These are phyloP conservation scores for Pentalonia nigronervosa DNA, from an alignment of 1,140 invertebrate species.

Conservation along the genomic window DNA sequence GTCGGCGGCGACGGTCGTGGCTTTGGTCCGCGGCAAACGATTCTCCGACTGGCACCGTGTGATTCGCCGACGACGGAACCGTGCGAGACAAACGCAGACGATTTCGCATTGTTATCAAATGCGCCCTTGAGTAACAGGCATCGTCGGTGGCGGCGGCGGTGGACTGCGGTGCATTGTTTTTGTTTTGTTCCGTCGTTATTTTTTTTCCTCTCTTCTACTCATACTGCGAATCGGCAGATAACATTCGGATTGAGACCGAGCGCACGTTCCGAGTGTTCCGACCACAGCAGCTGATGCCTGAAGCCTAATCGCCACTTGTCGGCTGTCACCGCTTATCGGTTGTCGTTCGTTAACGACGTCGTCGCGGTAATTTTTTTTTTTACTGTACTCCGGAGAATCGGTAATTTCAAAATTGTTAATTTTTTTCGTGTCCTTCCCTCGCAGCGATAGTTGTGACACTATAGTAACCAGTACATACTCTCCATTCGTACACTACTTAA, in stretches of 20 bases:
- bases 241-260: not conserved
- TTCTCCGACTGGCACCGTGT: not conserved
- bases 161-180: constrained; percentile 9
- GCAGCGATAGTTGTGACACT: too few species aligned
- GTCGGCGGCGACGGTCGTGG: not conserved
- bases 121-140: constrained; percentile 43
- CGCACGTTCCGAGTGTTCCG: not conserved
- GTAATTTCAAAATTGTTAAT: too few species aligned
- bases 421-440: too few species aligned
- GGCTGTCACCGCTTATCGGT: not conserved
- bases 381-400: too few species aligned
- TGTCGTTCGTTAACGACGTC: not conserved
- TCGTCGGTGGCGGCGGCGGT: too few species aligned
- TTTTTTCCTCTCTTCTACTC: not conserved
- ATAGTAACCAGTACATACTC: too few species aligned
- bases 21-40: not conserved
- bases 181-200: constrained; percentile 28
- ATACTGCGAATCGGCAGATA: not conserved
- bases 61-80: constrained; percentile 2
- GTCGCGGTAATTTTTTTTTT: not conserved
- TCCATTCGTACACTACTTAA: too few species aligned
- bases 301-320: not conserved
- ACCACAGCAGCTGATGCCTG: not conserved
- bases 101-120: constrained; percentile 50
- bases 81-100: not conserved